Conservation (phyloP, 2,113 vertebrate species). For the Pteropus alecto region DNA sequence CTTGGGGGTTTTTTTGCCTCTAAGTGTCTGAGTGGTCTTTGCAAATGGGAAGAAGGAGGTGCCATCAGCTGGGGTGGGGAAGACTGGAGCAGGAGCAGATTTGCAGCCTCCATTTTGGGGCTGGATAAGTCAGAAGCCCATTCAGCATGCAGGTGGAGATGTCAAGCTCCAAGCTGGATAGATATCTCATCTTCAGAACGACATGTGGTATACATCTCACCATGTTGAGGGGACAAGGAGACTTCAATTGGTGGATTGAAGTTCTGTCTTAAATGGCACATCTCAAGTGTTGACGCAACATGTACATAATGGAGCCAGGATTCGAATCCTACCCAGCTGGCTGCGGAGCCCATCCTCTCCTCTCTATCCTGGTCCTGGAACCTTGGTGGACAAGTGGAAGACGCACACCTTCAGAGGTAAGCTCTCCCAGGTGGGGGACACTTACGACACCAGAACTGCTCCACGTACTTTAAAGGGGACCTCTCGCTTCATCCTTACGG, state of each 20-base stretch:
- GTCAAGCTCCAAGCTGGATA: too few species aligned
- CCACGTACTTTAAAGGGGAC: not conserved
- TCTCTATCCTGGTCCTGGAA: fast-evolving
- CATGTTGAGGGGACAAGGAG: not conserved
- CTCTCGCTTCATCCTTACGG: not conserved
- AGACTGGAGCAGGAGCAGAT: not conserved
- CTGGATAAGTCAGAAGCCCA: not conserved
- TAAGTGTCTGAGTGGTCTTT: not conserved
- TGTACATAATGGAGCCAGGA: not conserved
- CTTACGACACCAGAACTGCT: not conserved
- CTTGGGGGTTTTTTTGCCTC: too few species aligned
- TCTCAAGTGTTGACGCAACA: not conserved
- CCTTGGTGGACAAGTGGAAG: not conserved
- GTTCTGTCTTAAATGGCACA: not conserved
- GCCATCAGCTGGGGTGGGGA: not conserved
- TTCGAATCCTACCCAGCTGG: not conserved
- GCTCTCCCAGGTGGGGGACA: fast-evolving
- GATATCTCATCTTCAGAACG: not conserved
- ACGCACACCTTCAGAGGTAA: not conserved
- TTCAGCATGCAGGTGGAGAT: not conserved
- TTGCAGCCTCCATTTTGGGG: too few species aligned
- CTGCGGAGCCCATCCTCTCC: not conserved
- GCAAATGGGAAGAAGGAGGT: not conserved
- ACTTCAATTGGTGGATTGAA: not conserved
- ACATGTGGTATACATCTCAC: not conserved